Conservation (phyloP, 2,113 vertebrate genomes). For the Istiophorus platypterus region DNA sequence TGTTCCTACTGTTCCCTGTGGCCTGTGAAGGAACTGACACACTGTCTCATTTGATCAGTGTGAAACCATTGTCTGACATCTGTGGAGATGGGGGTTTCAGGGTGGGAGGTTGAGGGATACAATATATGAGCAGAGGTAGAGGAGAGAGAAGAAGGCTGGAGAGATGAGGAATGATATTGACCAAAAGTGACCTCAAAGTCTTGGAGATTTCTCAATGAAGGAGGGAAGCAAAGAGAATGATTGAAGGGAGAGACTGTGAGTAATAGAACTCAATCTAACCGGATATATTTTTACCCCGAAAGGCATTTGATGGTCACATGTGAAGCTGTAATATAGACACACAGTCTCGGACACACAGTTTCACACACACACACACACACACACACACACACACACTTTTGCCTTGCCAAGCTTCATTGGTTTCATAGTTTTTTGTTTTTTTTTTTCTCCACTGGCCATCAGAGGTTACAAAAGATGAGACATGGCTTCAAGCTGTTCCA, state of each 20-base stretch:
- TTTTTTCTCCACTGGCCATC: conserved; percentile 48
- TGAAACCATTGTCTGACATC: conserved; percentile 67
- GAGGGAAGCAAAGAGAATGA: conserved; percentile 30
- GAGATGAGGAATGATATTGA: conserved; percentile 34
- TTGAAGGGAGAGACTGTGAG: conserved; percentile 38
- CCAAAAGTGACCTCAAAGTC: conserved; percentile 59
- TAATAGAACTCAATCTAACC: conserved; percentile 46
- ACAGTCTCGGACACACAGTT: conserved; percentile 5
- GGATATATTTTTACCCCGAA: conserved; percentile 12
- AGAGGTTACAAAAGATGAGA: conserved; percentile 70
- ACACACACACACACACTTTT: conserved; percentile 19
- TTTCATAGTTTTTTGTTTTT: conserved; percentile 59
- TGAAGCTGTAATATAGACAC: conserved; percentile 43
- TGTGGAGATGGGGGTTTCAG: conserved; percentile 53
- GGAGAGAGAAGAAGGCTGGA: not conserved
- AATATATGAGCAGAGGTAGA: conserved; percentile 59
- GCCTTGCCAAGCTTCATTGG: conserved; percentile 46
- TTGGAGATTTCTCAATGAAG: conserved; percentile 61
- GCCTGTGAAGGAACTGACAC: conserved; percentile 69
- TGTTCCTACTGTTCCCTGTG: conserved; percentile 67
- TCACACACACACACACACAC: conserved; percentile 7
- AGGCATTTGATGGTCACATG: conserved; percentile 48
- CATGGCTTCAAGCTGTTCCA: conserved; percentile 63
- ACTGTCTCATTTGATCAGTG: conserved; percentile 72
- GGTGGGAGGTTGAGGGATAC: conserved; percentile 56